Evolutionary conservation across 2,113 vertebrate genomes (phyloP).

Genomic region (Ameiurus melas): DNA sequence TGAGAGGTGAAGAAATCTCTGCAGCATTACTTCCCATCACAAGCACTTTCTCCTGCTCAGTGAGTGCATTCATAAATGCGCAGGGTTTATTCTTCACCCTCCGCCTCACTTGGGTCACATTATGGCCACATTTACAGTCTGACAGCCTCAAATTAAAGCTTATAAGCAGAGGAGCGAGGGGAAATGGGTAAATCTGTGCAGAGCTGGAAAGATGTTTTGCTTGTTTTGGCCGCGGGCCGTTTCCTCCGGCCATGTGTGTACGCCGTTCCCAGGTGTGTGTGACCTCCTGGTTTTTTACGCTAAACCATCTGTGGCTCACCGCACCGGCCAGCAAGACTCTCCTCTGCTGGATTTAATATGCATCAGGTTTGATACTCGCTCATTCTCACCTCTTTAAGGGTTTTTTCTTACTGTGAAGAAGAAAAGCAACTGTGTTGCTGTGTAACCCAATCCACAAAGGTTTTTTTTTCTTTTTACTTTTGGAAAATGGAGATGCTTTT

Average conservation of each 20-base stretch:
- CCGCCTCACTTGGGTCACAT: conserved; percentile 1
- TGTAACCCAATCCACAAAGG: not conserved
- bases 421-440: conserved; percentile 27
- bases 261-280: conserved; percentile 79
- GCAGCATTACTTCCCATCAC: not conserved
- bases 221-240: conserved; percentile 78
- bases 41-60: not conserved
- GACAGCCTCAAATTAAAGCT: conserved; percentile 36
- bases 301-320: conserved; percentile 73
- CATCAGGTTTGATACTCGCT: conserved; percentile 44
- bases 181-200: conserved; percentile 44
- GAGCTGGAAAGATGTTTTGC: conserved; percentile 82
- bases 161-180: not conserved
- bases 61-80: conserved; percentile 1
- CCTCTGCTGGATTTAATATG: conserved; percentile 63
- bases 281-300: conserved; percentile 70
- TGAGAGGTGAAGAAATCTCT: not conserved
- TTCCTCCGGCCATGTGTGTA: conserved; percentile 75
- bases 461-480: conserved; percentile 11
- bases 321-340: conserved; percentile 58
- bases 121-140: conserved; percentile 42
- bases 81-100: not conserved
- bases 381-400: conserved; percentile 48
- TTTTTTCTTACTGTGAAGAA: conserved; percentile 27
- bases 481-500: conserved; percentile 19